Evolutionary conservation across 1,140 invertebrate species (phyloP).

Genomic region (Teleogryllus occipitalis): DNA sequence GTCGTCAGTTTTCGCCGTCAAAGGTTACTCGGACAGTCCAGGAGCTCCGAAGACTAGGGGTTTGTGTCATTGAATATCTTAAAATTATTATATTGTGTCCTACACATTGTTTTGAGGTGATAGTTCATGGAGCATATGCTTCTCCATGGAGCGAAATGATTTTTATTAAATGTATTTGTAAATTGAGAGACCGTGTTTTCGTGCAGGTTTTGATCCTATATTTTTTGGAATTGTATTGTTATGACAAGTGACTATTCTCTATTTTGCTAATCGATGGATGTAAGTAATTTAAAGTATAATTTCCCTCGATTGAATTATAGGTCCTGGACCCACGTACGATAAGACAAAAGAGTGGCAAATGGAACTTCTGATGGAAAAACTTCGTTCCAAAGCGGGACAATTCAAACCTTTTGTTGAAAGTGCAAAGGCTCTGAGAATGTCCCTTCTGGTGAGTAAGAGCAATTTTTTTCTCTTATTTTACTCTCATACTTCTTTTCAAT

Average conservation of each 20-base stretch:
- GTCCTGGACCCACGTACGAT: conserved; percentile 10
- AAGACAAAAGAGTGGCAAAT: conserved; percentile 39
- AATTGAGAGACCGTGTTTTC: too few relatives aligned
- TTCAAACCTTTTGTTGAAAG: conserved; percentile 73
- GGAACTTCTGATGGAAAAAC: conserved; percentile 78
- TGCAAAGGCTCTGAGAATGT: conserved; percentile 74
- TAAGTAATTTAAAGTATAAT: too few relatives aligned
- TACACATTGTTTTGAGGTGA: too few relatives aligned
- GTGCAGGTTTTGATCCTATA: too few relatives aligned
- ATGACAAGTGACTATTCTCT: too few relatives aligned
- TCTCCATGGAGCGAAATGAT: too few relatives aligned
- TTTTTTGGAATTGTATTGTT: too few relatives aligned
- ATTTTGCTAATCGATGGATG: too few relatives aligned
- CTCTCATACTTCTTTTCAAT: too few relatives aligned
- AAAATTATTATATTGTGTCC: not conserved
- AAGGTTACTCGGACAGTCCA: not conserved
- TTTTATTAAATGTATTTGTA: too few relatives aligned
- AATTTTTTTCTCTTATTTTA: not conserved
- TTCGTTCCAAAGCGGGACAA: conserved; percentile 66
- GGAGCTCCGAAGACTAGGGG: not conserved
- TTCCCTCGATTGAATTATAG: not conserved
- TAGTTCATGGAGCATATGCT: too few relatives aligned
- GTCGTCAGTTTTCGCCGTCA: not conserved
- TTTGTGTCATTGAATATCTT: not conserved
- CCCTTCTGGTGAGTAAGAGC: conserved; percentile 58